phyloP scores from a whole-genome alignment of 2,888 invertebrate genomes.

The Synergus umbraculus region DNA sequence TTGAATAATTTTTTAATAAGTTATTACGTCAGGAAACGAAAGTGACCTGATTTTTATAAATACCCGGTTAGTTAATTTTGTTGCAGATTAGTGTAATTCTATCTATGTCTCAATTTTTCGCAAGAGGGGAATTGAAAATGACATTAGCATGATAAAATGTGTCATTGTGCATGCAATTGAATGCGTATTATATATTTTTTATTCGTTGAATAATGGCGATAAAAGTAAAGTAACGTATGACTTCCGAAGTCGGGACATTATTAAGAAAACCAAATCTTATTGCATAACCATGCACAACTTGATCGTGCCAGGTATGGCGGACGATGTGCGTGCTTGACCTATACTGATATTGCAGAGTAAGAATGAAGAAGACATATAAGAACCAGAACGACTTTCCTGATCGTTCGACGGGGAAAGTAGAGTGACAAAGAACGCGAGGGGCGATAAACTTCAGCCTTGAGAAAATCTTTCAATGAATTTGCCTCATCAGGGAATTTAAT shows the following conservation, averaged over 20 bases:
- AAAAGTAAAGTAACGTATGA: constrained; percentile 22
- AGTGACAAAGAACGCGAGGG: constrained; percentile 21
- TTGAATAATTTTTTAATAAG: background rate
- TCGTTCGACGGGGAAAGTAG: constrained; percentile 54
- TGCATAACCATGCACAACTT: constrained; percentile 54
- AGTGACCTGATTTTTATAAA: background rate
- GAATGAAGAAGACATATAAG: constrained; percentile 40
- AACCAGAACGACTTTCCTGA: constrained; percentile 53
- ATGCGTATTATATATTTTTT: constrained; percentile 10
- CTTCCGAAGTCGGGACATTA: constrained; percentile 46
- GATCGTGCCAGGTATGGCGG: constrained; percentile 51
- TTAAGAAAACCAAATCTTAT: constrained; percentile 54
- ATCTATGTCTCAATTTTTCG: too few species aligned
- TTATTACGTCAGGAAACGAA: background rate
- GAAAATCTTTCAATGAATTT: constrained; percentile 40
- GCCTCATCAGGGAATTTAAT: background rate
- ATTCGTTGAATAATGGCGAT: constrained; percentile 23
- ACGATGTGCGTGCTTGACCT: constrained; percentile 55
- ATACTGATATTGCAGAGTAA: background rate
- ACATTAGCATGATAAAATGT: background rate
- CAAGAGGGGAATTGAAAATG: background rate
- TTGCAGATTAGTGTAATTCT: too few species aligned
- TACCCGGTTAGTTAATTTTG: background rate
- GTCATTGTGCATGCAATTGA: constrained; percentile 1
- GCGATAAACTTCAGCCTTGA: constrained; percentile 47